These are phyloP conservation scores for Anser brachyrhynchus DNA, from an alignment of 2,113 vertebrate genomes.

Conservation along the genomic window DNA sequence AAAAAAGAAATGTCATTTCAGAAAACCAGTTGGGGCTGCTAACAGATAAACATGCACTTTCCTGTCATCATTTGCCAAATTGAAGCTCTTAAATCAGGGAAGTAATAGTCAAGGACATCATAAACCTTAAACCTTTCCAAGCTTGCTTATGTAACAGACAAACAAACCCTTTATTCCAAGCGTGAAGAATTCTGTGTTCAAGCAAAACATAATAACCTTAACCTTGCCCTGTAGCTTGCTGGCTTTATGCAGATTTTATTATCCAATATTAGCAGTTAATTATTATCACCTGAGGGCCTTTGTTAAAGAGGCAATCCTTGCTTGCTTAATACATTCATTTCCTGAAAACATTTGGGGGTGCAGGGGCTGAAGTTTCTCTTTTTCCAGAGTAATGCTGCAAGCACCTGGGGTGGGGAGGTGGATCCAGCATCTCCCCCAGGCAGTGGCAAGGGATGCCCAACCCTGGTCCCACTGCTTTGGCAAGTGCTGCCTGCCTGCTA, in stretches of 20 bases:
- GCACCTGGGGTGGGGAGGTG: rapidly evolving
- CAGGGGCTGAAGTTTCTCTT: neutral
- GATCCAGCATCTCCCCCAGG: neutral
- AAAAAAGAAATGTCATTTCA: neutral
- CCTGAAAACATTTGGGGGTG: neutral
- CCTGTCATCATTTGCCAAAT: constrained; percentile 62
- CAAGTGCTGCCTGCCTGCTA: neutral
- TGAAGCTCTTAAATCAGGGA: constrained; percentile 58
- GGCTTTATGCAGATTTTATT: constrained; percentile 64
- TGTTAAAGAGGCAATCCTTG: neutral
- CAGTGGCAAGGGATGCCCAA: neutral
- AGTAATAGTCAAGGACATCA: constrained; percentile 56
- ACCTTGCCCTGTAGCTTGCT: constrained; percentile 46
- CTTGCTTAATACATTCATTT: neutral
- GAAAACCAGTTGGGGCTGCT: constrained; percentile 34
- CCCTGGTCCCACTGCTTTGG: neutral
- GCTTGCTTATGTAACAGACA: constrained; percentile 43
- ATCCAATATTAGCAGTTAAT: constrained; percentile 54
- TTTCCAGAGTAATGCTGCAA: neutral
- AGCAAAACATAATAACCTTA: constrained; percentile 27
- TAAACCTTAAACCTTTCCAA: constrained; percentile 62
- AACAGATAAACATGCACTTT: constrained; percentile 40
- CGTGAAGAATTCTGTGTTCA: constrained; percentile 30
- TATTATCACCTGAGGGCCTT: constrained; percentile 45
- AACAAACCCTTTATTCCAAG: constrained; percentile 47